Conservation (phyloP, 2,797 vertebrate species). For the Acanthornis magna region DNA sequence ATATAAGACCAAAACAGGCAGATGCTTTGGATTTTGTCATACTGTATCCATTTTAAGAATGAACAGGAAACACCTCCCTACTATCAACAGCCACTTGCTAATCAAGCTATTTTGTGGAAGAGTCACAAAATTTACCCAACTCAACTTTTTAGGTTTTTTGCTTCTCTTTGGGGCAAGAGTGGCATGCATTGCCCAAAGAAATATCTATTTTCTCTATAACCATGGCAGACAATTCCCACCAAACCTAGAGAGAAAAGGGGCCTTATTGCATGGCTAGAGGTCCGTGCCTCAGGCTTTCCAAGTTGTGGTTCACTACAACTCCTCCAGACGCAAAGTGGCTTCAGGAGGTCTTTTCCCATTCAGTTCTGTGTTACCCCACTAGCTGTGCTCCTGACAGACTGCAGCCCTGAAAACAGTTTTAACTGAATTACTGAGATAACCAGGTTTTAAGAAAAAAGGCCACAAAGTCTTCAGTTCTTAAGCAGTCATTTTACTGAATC, state of each 20-base stretch:
- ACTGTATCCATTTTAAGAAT: background rate
- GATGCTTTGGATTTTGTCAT: background rate
- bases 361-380: background rate
- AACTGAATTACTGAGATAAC: background rate
- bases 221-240: background rate
- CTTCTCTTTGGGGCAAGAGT: background rate
- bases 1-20: background rate
- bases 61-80: background rate
- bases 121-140: background rate
- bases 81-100: background rate
- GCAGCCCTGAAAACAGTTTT: background rate
- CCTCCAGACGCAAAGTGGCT: background rate
- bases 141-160: background rate
- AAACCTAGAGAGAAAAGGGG: background rate
- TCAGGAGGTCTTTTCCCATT: background rate
- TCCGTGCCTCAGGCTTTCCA: background rate
- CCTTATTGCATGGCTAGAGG: fast-evolving
- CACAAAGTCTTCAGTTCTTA: background rate
- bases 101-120: background rate
- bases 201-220: background rate
- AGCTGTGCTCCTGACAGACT: background rate
- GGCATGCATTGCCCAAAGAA: background rate
- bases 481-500: background rate
- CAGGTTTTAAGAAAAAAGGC: background rate
- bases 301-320: background rate